phyloP scores from a whole-genome alignment of 2,797 vertebrate species.

The Sandelia bainsii region DNA sequence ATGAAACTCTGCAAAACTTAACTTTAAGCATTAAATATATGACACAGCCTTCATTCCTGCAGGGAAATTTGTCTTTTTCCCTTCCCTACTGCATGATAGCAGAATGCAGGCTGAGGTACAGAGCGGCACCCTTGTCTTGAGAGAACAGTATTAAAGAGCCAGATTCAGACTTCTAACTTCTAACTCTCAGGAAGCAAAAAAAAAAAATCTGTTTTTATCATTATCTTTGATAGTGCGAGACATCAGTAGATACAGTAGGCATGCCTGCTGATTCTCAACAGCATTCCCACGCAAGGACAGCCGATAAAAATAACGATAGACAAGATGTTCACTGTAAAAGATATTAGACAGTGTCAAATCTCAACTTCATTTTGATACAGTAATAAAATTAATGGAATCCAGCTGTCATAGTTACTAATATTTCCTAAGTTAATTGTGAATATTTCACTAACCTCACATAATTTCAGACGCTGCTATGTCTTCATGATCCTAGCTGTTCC shows the following conservation, averaged over 20 bases:
- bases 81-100: constrained; percentile 1
- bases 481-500: constrained; percentile 1
- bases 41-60: constrained; percentile 15
- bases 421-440: background rate
- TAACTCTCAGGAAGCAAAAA: no score
- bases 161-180: no score
- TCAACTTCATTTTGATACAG: background rate
- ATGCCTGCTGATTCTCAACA: no score
- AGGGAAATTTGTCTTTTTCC: constrained; percentile 11
- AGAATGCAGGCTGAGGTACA: constrained; percentile 19
- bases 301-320: background rate
- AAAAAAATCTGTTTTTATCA: no score
- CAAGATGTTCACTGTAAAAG: background rate
- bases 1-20: background rate
- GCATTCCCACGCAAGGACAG: background rate
- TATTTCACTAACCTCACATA: background rate
- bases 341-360: background rate
- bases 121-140: constrained; percentile 18
- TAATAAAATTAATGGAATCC: background rate
- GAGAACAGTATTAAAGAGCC: background rate
- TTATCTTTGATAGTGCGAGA: background rate
- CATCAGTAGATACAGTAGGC: background rate
- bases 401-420: background rate
- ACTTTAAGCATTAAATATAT: constrained; percentile 13
- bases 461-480: background rate